Base-by-base conservation (phyloP, 2,797 vertebrate genomes). In the Catostomus latipinnis region DNA sequence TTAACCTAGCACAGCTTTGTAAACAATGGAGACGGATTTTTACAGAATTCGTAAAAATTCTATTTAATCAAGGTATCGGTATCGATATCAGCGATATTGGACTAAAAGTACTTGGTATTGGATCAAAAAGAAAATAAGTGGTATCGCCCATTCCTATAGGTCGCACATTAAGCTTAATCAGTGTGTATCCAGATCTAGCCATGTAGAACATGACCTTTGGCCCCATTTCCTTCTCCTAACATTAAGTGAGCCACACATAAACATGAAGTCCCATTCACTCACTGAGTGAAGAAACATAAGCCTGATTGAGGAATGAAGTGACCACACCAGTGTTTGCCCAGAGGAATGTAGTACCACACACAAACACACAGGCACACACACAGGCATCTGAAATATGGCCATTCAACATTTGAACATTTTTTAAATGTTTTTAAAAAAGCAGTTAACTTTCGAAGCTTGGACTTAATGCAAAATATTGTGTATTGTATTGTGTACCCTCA, bases 141-240 rank as follows among this genome's bases (percentile, higher is more conserved):
- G 34, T 34, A 34, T 34, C 34, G 34, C 34, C 34, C 34, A 34
- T 34, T 4, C 34, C 34, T 34, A 34, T 34, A 34, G 34, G 34
- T 34, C 34, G 2, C 34, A 34, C 84, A 86, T 83, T 84, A 87
- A 84, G 82, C 81, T 52, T 62, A 82, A 84, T 11, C 58, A 8
- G 71, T 65, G 74, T 67, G 74, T 18, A 13, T 71, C 71, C 85
- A 85, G 81, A 83, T 90, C 85, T 82, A 50, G 60, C 62, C 82
- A 83, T 65, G 61, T 68, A 86, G 70, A 88, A 66, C 72, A n/a
- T 84, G 87, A 88, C 87, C 56, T 85, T 57, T 90, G 87, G 88
- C 89, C 88, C 63, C 34, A 34, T 34, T 34, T 34, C 34, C 34
- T 34, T 34, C 34, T 34, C 34, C 34, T 34, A 34, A 34, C 34